These are phyloP conservation scores for Biston betularia DNA, from an alignment of 2,888 invertebrate genomes.

Conservation along the genomic window DNA sequence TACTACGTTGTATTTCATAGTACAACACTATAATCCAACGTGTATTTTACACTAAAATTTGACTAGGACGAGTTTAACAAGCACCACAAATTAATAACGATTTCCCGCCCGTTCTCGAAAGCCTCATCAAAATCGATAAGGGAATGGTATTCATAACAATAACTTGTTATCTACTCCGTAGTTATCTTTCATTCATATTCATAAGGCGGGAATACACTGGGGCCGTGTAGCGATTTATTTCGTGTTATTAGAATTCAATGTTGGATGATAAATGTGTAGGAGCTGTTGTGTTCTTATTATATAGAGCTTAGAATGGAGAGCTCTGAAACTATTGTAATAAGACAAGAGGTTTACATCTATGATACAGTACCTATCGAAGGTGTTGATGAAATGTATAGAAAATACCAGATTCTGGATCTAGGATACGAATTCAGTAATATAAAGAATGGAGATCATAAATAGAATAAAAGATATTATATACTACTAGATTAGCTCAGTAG, in stretches of 20 bases:
- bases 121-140: slow-evolving; percentile 44
- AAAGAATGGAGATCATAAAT: too few species aligned
- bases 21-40: neutral
- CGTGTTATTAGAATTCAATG: slow-evolving; percentile 54
- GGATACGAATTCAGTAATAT: neutral
- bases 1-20: too few species aligned
- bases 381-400: too few species aligned
- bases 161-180: slow-evolving; percentile 70
- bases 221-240: slow-evolving; percentile 47
- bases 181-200: slow-evolving; percentile 78
- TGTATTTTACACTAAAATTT: neutral
- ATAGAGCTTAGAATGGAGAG: slow-evolving; percentile 17
- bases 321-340: too few species aligned
- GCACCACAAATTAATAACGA: slow-evolving; percentile 18
- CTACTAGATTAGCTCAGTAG: too few species aligned
- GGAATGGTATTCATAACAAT: slow-evolving; percentile 62
- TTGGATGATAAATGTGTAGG: slow-evolving; percentile 49
- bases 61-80: neutral
- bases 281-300: slow-evolving; percentile 31
- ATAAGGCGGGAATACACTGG: slow-evolving; percentile 53
- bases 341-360: too few species aligned
- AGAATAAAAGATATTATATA: too few species aligned
- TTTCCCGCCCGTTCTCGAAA: slow-evolving; percentile 22
- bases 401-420: too few species aligned
- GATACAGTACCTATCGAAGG: too few species aligned